These are phyloP conservation scores for Panthera tigris DNA, from an alignment of 2,113 vertebrate genomes.

Conservation along the genomic window DNA sequence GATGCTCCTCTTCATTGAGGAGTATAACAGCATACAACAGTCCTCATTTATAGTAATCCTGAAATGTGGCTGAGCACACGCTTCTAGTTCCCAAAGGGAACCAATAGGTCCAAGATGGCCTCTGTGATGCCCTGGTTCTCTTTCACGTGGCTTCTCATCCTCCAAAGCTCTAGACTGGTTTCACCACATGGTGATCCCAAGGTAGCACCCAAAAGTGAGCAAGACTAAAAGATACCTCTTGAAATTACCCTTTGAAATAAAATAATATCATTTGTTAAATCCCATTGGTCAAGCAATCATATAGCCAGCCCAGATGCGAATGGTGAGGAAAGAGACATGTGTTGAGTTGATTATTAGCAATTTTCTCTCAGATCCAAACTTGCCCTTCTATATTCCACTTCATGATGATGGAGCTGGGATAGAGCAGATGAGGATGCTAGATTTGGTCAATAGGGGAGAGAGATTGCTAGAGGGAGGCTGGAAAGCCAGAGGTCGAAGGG, in stretches of 20 bases:
- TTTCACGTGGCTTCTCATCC: background rate
- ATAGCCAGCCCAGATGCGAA: background rate
- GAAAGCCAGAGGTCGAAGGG: background rate
- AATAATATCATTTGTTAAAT: background rate
- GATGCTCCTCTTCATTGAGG: background rate
- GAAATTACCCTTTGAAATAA: background rate
- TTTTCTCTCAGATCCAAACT: background rate
- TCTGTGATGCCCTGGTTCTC: background rate
- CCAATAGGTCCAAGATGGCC: background rate
- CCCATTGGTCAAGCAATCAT: background rate
- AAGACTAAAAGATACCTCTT: background rate
- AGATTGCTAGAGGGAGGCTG: background rate
- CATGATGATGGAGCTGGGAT: background rate
- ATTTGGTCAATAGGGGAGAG: background rate
- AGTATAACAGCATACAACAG: background rate
- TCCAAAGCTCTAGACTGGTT: background rate
- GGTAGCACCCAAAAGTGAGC: background rate
- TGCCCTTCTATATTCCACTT: background rate
- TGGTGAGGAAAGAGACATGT: background rate
- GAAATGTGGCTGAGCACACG: background rate
- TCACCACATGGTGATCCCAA: background rate
- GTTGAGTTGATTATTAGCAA: background rate
- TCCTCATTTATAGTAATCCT: background rate
- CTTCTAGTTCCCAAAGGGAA: background rate
- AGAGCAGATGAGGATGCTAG: background rate